phyloP scores from a whole-genome alignment of 2,113 vertebrate genomes.

The Motacilla alba region DNA sequence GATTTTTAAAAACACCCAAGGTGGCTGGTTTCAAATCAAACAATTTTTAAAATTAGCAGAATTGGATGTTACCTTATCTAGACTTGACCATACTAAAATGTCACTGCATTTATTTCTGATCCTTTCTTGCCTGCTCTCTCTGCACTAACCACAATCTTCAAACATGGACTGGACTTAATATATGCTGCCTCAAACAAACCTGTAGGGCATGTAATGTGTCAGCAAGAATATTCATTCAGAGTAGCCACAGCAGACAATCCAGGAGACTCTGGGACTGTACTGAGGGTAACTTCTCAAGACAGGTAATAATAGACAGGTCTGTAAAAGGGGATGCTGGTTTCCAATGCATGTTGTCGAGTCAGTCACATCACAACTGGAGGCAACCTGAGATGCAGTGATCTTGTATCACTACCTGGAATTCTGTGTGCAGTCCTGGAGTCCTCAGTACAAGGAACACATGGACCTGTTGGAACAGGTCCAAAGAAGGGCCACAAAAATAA shows the following conservation, averaged over 20 bases:
- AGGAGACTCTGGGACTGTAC: neutral
- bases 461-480: neutral
- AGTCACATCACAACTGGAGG: neutral
- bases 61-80: neutral
- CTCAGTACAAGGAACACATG: too few relatives aligned
- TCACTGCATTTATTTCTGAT: neutral
- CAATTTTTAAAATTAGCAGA: neutral
- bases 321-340: neutral
- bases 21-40: neutral
- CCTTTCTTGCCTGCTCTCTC: neutral
- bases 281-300: neutral
- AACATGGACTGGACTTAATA: neutral
- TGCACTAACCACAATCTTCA: neutral
- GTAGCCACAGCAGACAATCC: neutral
- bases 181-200: neutral
- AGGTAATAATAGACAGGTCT: neutral
- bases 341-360: fast-evolving
- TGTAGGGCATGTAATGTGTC: fast-evolving
- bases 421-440: neutral
- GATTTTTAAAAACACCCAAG: neutral
- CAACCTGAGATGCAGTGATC: neutral
- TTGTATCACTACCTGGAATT: neutral
- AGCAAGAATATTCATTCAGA: neutral
- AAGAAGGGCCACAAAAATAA: neutral
- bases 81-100: neutral